These are phyloP conservation scores for Pectinophora gossypiella DNA, from an alignment of 1,140 invertebrate genomes.

Conservation along the genomic window DNA sequence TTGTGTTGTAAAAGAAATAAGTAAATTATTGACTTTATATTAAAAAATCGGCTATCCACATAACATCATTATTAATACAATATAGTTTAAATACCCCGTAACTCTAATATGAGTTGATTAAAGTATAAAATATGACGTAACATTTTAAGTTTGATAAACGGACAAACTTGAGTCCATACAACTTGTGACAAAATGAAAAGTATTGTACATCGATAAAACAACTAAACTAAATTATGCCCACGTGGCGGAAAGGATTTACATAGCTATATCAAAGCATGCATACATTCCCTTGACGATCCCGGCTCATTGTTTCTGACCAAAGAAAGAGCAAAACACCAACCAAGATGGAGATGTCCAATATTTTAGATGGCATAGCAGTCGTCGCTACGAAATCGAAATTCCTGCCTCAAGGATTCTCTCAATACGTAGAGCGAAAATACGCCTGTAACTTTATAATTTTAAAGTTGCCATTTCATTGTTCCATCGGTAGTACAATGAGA, in stretches of 20 bases:
- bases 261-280: conserved; percentile 52
- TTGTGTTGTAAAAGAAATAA: too few species aligned
- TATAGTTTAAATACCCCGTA: too few species aligned
- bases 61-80: too few species aligned
- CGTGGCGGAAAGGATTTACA: background rate
- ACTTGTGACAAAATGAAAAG: too few species aligned
- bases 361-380: conserved; percentile 74
- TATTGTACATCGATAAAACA: too few species aligned
- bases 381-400: conserved; percentile 67
- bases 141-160: too few species aligned
- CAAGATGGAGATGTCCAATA: conserved; percentile 74
- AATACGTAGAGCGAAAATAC: conserved; percentile 24
- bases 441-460: conserved; percentile 33
- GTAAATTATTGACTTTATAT: background rate
- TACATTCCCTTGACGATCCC: conserved; percentile 66
- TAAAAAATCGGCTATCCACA: too few species aligned
- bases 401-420: conserved; percentile 50
- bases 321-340: conserved; percentile 67
- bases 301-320: conserved; percentile 65
- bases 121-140: too few species aligned
- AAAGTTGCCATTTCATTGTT: conserved; percentile 33
- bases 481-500: conserved; percentile 24
- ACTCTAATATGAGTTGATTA: too few species aligned
- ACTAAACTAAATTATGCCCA: too few species aligned
- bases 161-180: too few species aligned